phyloP scores from a whole-genome alignment of 2,888 invertebrate genomes.

The Plusia festucae region DNA sequence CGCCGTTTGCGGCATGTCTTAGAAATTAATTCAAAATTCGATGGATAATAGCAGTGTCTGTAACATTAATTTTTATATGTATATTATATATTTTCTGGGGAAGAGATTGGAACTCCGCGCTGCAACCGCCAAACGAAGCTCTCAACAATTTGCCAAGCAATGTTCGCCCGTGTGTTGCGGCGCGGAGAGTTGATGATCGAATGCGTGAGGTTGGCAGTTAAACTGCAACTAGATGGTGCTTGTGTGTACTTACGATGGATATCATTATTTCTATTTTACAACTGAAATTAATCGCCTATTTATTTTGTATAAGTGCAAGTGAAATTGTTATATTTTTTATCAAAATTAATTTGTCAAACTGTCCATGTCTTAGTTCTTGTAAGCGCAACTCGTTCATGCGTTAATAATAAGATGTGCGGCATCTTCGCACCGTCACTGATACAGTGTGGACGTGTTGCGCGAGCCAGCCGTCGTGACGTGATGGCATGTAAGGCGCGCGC shows the following conservation, averaged over 20 bases:
- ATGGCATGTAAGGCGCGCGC: constrained; percentile 41
- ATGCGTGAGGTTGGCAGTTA: constrained; percentile 77
- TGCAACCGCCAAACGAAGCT: constrained; percentile 33
- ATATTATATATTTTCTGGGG: constrained; percentile 55
- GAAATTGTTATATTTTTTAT: constrained; percentile 65
- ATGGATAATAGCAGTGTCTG: constrained; percentile 60
- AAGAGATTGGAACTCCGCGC: constrained; percentile 63
- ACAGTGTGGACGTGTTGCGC: constrained; percentile 59
- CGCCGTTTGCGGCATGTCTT: constrained; percentile 38
- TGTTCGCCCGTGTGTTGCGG: constrained; percentile 57
- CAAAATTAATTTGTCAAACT: constrained; percentile 62
- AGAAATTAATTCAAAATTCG: constrained; percentile 56
- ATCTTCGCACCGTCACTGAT: constrained; percentile 49
- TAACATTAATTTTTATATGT: constrained; percentile 61
- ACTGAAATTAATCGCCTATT: constrained; percentile 75
- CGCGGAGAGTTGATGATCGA: constrained; percentile 68
- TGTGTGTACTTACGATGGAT: constrained; percentile 87
- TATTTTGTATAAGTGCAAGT: constrained; percentile 74
- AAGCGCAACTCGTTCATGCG: constrained; percentile 69
- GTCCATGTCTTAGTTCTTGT: constrained; percentile 73
- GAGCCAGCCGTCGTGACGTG: constrained; percentile 65
- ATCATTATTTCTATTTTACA: constrained; percentile 78
- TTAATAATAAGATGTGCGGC: constrained; percentile 50
- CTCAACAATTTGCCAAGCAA: constrained; percentile 64
- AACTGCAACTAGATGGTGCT: constrained; percentile 86